These are phyloP conservation scores for Pseudomyrmex dendroicus DNA, from an alignment of 1,140 invertebrate genomes.

Conservation along the genomic window DNA sequence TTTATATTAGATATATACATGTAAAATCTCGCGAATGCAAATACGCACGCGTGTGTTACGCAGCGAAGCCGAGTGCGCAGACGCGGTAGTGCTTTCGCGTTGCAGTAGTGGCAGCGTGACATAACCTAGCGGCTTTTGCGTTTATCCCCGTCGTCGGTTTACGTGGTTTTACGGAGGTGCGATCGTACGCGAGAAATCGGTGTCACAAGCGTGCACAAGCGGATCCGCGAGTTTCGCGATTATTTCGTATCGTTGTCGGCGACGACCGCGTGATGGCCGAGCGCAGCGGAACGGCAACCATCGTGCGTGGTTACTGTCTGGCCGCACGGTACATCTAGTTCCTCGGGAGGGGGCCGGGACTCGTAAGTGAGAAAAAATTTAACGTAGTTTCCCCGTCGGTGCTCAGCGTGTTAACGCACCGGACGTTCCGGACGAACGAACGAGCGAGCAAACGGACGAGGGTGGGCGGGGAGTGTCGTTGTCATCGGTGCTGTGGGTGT, in stretches of 20 bases:
- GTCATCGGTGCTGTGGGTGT: slow-evolving; percentile 38
- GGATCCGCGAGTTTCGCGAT: too few species aligned
- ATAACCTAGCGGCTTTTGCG: slow-evolving; percentile 62
- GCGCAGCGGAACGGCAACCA: background rate
- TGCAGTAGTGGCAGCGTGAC: slow-evolving; percentile 66
- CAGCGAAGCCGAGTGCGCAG: background rate
- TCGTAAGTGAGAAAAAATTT: slow-evolving; percentile 56
- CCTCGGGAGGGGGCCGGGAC: background rate
- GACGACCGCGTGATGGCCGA: slow-evolving; percentile 14
- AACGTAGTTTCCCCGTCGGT: slow-evolving; percentile 42
- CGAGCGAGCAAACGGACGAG: slow-evolving; percentile 22
- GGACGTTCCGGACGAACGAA: slow-evolving; percentile 28
- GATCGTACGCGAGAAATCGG: background rate
- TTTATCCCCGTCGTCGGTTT: background rate
- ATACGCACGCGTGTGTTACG: background rate
- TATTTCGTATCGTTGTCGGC: too few species aligned
- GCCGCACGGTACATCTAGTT: slow-evolving; percentile 27
- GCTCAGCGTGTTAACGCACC: background rate
- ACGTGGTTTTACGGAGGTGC: background rate
- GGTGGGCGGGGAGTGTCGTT: slow-evolving; percentile 6
- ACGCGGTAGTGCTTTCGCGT: slow-evolving; percentile 62
- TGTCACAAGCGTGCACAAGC: too few species aligned
- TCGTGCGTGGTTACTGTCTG: slow-evolving; percentile 31
- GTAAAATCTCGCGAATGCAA: background rate
- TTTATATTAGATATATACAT: background rate